phyloP scores from a whole-genome alignment of 2,797 vertebrate genomes.

The Anas capensis region DNA sequence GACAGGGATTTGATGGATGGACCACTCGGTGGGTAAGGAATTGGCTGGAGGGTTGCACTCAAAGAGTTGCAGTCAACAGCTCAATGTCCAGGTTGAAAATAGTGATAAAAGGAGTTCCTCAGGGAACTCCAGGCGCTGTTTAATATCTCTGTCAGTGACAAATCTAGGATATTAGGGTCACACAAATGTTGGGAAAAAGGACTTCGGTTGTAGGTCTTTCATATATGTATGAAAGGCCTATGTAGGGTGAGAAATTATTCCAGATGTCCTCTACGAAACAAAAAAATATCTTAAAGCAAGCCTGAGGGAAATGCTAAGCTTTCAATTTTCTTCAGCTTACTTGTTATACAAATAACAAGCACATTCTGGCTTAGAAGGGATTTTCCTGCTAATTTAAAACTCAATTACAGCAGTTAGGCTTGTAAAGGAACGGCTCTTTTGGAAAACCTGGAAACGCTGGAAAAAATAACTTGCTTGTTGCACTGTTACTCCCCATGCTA shows the following conservation, averaged over 20 bases:
- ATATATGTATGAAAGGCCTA: no score
- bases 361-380: background rate
- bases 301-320: background rate
- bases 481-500: background rate
- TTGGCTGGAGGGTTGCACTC: no score
- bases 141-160: no score
- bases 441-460: background rate
- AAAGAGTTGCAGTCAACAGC: no score
- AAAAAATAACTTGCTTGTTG: background rate
- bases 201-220: background rate
- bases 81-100: no score
- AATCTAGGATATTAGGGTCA: background rate
- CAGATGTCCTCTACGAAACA: background rate
- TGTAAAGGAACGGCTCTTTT: background rate
- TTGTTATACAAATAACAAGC: background rate
- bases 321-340: background rate
- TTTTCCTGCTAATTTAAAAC: background rate
- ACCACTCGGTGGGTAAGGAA: no score
- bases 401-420: background rate
- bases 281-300: background rate
- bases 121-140: no score
- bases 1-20: no score
- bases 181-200: background rate
- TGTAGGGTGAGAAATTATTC: background rate
- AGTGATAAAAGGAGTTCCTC: no score